Base-by-base conservation (phyloP, 2,888 invertebrate species). In the Serrognathus titanus region DNA sequence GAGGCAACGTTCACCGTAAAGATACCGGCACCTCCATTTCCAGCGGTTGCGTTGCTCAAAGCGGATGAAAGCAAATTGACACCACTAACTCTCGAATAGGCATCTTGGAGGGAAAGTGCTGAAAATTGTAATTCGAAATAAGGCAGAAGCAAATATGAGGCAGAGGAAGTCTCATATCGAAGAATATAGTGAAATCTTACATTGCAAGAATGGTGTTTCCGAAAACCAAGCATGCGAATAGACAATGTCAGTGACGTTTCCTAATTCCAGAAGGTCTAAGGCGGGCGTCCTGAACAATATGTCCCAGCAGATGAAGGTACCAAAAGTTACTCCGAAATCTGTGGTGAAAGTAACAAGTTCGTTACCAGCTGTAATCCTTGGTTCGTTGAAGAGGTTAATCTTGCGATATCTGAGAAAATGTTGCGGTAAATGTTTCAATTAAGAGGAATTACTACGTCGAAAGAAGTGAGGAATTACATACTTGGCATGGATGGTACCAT, bases 261-360 rank as follows among this genome's bases (percentile, higher is more conserved):
- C 52, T 61, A 59, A 55, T 3, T 68, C 63, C 12, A 61, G 38
- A 5, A 68, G 50, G 60, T 82, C 81, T 7, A 88, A 77, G 0
- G 86, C 82, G 0, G 93, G 92, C 4, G 82, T 78, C 66, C 86
- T 82, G 77, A 90, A 93, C 63, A 92, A 74, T 7, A 94, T 83
- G 71, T 94, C 94, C 70, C 92, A 93, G 75, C 94, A 94, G 46
- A 88, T 86, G 71, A 90, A 87, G 62, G 89, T 84, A 1, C 92
- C 93, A 70, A 94, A 92, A 7, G 81, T 85, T 0, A 90, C 87
- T 9, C 87, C 87, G 68, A 92, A 92, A 72, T 92, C 91, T 0
- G 91, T 89, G 2, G 74, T 76, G 66, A 93, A 91, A 5, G 81
- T 75, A 0, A 83, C 82, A 2, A 84, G 63, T 47, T 88, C 85